Base-by-base conservation (phyloP, 2,888 invertebrate species). In the Icerya purchasi region DNA sequence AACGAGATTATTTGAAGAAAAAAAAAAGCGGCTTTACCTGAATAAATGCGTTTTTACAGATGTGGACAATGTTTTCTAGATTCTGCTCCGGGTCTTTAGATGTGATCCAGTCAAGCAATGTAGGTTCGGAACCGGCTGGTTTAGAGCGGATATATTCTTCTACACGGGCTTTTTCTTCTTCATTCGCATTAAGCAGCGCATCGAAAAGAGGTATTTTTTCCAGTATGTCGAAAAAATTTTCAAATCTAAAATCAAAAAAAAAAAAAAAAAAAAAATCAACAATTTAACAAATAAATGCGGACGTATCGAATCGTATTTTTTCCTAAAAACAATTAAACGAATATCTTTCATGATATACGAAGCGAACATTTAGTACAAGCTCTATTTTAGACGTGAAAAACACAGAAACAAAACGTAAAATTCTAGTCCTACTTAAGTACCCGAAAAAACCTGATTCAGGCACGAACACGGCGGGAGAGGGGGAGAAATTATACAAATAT, bases 181-280 rank as follows among this genome's bases (percentile, higher is more conserved):
- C 80, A 1, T 82, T 82, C 65, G 80, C 76, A 50, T 79, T 72
- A 67, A 84, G 77, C 51, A 92, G 73, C 18, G 82, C 80, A 0
- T 86, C 82, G 63, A 92, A 73, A 63, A 93, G 81, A 19, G 91
- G 91, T 65, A 93, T 90, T 71, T 82, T 83, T 59, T 82, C 78
- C 62, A 93, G 74, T 63, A 82, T 79, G 63, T 78, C 78, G 66
- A 92, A 74, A 67, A 89, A 88, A 61, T 79, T 76, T 63, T 78
- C 78, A 68, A 91, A 86, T 66, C 83, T 83, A 69, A 68, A 76
- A 70, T 61, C 63, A 58, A 52, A 64, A 60, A 53, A 54, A n/a
- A 36, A 36, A 36, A 36, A 36, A n/a, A n/a, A n/a, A n/a, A n/a
- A n/a, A n/a, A n/a, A n/a, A n/a, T n/a, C n/a, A n/a, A n/a, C n/a